Evolutionary conservation across 2,888 invertebrate genomes (phyloP).

Genomic region (Tolmerus cingulatus): DNA sequence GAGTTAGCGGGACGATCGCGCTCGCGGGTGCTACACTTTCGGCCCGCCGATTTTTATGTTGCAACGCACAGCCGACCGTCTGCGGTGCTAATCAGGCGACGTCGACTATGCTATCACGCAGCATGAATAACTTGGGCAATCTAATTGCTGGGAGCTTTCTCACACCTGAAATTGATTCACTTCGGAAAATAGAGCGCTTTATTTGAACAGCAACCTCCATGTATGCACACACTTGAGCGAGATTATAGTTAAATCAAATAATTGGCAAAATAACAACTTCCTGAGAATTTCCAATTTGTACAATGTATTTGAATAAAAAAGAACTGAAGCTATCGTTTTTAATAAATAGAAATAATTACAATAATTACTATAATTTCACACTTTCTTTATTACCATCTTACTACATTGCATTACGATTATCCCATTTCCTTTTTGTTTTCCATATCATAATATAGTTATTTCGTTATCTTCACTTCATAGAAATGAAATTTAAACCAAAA

Average conservation of each 20-base stretch:
- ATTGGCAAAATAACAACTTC: neutral
- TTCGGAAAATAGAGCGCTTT: neutral
- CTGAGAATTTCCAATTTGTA: neutral
- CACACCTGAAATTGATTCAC: slow-evolving; percentile 18
- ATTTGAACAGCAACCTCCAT: neutral
- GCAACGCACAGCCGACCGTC: neutral
- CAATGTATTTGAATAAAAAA: neutral
- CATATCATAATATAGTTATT: too few relatives aligned
- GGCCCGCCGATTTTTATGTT: neutral
- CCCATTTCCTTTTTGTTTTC: too few relatives aligned
- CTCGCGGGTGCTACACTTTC: neutral
- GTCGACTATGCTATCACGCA: neutral
- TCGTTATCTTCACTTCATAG: too few relatives aligned
- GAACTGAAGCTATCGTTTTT: neutral
- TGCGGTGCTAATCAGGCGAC: neutral
- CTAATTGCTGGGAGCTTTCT: neutral
- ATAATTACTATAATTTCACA: neutral
- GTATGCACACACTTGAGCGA: neutral
- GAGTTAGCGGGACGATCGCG: neutral
- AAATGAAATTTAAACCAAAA: too few relatives aligned
- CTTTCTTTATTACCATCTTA: neutral
- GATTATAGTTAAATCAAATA: neutral
- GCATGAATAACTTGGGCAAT: neutral
- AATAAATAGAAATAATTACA: neutral
- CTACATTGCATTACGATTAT: too few relatives aligned